These are phyloP conservation scores for Abrostola tripartita DNA, from an alignment of 2,888 invertebrate genomes.

Conservation along the genomic window DNA sequence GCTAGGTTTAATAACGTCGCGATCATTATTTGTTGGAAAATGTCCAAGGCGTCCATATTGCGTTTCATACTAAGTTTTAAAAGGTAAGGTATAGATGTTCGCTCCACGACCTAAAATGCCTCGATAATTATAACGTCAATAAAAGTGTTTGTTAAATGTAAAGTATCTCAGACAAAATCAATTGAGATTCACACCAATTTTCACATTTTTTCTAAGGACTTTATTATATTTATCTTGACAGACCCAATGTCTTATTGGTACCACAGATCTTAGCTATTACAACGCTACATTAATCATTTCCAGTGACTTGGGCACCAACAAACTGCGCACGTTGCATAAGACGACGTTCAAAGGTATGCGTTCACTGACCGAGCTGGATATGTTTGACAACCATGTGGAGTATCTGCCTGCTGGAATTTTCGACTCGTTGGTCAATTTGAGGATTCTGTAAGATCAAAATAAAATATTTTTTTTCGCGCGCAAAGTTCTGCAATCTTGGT, in stretches of 20 bases:
- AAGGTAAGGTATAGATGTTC: no score
- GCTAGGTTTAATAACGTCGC: not conserved
- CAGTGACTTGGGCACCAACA: conserved; percentile 92
- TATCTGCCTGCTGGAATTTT: conserved; percentile 90
- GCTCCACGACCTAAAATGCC: no score
- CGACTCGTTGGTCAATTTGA: conserved; percentile 89
- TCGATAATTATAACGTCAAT: no score
- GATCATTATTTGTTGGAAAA: not conserved
- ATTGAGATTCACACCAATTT: no score
- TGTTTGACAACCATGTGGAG: conserved; percentile 92
- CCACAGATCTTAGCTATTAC: conserved; percentile 14
- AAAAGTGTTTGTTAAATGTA: no score
- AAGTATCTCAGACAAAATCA: no score
- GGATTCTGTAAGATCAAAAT: conserved; percentile 88
- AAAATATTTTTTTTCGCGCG: not conserved
- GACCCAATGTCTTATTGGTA: not conserved
- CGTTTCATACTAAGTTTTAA: no score
- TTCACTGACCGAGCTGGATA: conserved; percentile 90
- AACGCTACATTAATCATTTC: conserved; percentile 62
- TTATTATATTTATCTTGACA: no score
- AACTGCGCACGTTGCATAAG: conserved; percentile 90
- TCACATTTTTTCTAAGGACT: no score
- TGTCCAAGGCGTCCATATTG: not conserved
- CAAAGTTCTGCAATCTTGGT: no score
- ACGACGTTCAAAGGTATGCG: conserved; percentile 90